Evolutionary conservation across 2,113 vertebrate genomes (phyloP).

Genomic region (Progne subis): DNA sequence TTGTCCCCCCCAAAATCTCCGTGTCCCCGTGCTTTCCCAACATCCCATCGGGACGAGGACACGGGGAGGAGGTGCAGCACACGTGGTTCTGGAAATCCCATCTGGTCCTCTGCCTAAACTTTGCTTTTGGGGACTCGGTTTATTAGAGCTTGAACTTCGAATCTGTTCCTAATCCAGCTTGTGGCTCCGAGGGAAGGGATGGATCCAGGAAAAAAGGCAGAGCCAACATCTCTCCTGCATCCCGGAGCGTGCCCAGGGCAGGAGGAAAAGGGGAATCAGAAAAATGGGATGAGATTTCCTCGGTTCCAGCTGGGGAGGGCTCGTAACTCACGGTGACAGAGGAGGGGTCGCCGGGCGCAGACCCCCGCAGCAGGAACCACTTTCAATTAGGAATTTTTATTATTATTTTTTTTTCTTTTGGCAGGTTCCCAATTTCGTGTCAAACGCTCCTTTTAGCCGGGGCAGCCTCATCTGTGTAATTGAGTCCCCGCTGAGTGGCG

Average conservation of each 20-base stretch:
- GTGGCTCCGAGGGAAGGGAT: background rate
- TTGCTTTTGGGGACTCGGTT: fast-evolving
- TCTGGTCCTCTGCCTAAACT: background rate
- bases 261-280: background rate
- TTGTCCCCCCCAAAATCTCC: background rate
- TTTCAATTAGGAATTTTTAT: constrained; percentile 10
- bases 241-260: background rate
- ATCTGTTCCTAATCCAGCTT: background rate
- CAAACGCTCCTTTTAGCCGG: background rate
- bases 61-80: background rate
- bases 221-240: fast-evolving
- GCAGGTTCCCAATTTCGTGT: constrained; percentile 24
- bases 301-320: background rate
- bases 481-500: background rate
- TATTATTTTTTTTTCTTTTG: background rate
- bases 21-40: fast-evolving
- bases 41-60: fast-evolving
- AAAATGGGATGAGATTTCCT: background rate
- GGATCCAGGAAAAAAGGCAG: background rate
- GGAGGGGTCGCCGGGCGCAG: background rate
- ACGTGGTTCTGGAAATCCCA: background rate
- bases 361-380: constrained; percentile 13
- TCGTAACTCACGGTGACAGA: constrained; percentile 14
- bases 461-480: background rate
- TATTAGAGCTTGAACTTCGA: background rate